A percentile compares a stretch with the other conserved stretches of the same genome.
phyloP scores from a whole-genome alignment of 2,888 invertebrate genomes.

The Dexiosoma caninum region DNA sequence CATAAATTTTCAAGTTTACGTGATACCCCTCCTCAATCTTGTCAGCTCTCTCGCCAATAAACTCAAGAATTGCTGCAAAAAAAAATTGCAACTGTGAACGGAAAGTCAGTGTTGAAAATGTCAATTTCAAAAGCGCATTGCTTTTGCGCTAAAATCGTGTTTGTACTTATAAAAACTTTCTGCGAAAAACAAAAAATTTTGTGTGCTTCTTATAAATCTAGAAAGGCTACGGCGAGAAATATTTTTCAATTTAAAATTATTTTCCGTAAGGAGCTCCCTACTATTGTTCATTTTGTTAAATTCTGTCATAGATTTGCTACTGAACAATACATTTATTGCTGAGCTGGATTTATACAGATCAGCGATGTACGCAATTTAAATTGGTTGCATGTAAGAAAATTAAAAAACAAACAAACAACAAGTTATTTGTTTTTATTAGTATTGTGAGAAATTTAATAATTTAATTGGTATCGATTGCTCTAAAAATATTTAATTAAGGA shows the following conservation, averaged over 20 bases:
- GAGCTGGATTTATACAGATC: conserved; percentile 2
- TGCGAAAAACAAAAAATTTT: too few relatives aligned
- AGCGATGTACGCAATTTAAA: conserved; percentile 36
- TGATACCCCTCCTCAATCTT: too few relatives aligned
- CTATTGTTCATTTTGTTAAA: not conserved
- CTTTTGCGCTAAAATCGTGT: too few relatives aligned
- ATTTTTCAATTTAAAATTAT: too few relatives aligned
- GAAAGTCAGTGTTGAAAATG: too few relatives aligned
- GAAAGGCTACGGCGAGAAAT: not conserved
- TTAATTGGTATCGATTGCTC: not conserved
- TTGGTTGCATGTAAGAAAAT: conserved; percentile 37
- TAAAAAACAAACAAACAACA: conserved; percentile 27
- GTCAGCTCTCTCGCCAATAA: too few relatives aligned
- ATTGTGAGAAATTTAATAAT: not conserved
- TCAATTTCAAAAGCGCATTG: too few relatives aligned
- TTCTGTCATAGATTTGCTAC: not conserved
- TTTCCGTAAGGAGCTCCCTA: not conserved
- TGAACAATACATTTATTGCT: conserved; percentile 17
- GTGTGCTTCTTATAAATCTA: not conserved
- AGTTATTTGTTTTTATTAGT: not conserved
- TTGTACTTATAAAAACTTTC: too few relatives aligned
- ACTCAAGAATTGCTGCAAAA: too few relatives aligned
- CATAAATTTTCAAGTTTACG: too few relatives aligned
- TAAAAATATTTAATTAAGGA: too few relatives aligned
- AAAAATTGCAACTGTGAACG: too few relatives aligned